Conservation (phyloP, 2,888 invertebrate genomes). For the Micoletzkya japonica region DNA sequence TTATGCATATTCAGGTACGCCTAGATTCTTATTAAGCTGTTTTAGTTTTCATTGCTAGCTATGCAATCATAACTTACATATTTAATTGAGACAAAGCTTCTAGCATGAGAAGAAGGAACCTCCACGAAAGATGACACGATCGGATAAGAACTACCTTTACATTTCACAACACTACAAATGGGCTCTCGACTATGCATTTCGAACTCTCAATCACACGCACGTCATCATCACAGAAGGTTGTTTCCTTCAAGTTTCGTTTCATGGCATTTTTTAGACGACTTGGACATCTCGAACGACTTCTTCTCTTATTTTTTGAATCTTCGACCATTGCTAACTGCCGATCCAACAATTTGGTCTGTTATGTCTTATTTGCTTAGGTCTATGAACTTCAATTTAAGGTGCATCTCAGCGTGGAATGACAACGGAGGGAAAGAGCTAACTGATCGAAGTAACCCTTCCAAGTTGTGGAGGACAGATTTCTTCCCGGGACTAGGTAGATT, state of each 20-base stretch:
- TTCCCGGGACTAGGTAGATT: slow-evolving; percentile 76
- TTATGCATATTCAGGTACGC: slow-evolving; percentile 39
- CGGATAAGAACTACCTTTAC: slow-evolving; percentile 25
- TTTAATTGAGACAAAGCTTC: slow-evolving; percentile 33
- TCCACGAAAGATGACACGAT: slow-evolving; percentile 6
- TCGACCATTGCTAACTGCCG: slow-evolving; percentile 80
- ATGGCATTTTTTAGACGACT: slow-evolving; percentile 76
- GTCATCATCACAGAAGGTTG: slow-evolving; percentile 93
- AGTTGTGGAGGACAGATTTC: slow-evolving; percentile 90
- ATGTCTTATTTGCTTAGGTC: background rate
- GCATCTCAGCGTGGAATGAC: slow-evolving; percentile 99
- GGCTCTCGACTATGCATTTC: slow-evolving; percentile 89
- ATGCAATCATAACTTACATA: slow-evolving; percentile 4
- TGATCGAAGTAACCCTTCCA: slow-evolving; percentile 12
- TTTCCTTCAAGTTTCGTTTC: background rate
- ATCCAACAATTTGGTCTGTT: slow-evolving; percentile 79
- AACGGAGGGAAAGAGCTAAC: slow-evolving; percentile 73
- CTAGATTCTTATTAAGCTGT: background rate
- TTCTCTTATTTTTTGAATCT: slow-evolving; percentile 94
- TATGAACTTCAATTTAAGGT: slow-evolving; percentile 64
- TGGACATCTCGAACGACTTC: slow-evolving; percentile 94
- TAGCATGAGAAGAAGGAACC: slow-evolving; percentile 24
- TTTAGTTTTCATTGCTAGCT: background rate
- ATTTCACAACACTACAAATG: slow-evolving; percentile 80
- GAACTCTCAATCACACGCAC: slow-evolving; percentile 79